Base-by-base conservation (phyloP, 2,797 vertebrate genomes). In the Xyrichtys novacula region DNA sequence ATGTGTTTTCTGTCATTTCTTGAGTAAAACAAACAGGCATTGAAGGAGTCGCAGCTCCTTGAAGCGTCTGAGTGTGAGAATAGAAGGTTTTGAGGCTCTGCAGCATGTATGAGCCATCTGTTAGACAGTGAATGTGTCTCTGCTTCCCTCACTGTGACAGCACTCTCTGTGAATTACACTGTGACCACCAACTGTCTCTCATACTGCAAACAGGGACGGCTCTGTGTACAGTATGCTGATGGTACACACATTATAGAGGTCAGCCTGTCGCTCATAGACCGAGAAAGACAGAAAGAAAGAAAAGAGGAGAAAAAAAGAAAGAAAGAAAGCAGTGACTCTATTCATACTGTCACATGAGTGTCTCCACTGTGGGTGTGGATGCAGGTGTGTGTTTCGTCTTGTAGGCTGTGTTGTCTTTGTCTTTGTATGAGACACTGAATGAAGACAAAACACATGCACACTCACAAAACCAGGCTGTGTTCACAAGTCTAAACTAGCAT, bases 101-200 rank as follows among this genome's bases (percentile, higher is more conserved):
- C 76, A 76, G 80, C 78, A 9, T 85, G 74, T 65, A 83, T 69
- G 56, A 79, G 81, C 85, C 87, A 89, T 89, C 86, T 89, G 88
- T 81, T 82, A 44, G 57, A 78, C 88, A 88, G 81, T 85, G 86
- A 89, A 85, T 84, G 85, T 85, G 81, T 29, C 80, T 88, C 88
- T 88, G 88, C 86, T 87, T 65, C 60, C 78, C 85, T 85, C 76
- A 69, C 84, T 86, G 81, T 79, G 74, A 78, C 87, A 76, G 68
- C 66, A 69, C 81, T 81, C 82, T 64, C 82, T 82, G 84, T 84
- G 82, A 86, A 77, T 83, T 87, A 83, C 83, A 86, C 84, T 72
- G 82, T 76, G 80, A 74, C 65, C 60, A 31, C 80, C 88, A 88
- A 89, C 86, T 80, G 86, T 80, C 85, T 76, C 79, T 59, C 80